These are phyloP conservation scores for Brachyhypopomus gauderio DNA, from an alignment of 2,113 vertebrate genomes.

Conservation along the genomic window DNA sequence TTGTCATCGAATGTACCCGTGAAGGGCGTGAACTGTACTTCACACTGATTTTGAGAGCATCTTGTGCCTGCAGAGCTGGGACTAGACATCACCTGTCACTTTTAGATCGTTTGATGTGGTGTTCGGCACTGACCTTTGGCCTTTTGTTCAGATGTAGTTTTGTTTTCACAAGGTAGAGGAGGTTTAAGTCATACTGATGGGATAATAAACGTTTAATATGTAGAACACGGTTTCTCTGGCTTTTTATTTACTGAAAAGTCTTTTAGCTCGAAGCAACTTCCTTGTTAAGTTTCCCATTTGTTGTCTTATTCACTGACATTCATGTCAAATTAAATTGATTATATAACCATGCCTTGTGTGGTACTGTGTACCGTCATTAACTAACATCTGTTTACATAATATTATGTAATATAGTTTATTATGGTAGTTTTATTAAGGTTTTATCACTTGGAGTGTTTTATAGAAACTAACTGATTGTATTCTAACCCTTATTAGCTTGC, in stretches of 20 bases:
- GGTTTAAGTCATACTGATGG: slow-evolving; percentile 22
- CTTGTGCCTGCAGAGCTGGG: slow-evolving; percentile 23
- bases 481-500: slow-evolving; percentile 79
- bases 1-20: slow-evolving; percentile 42
- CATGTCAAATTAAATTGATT: background rate
- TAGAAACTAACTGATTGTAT: slow-evolving; percentile 26
- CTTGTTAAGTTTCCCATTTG: background rate
- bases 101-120: slow-evolving; percentile 15
- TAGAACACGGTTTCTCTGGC: slow-evolving; percentile 30
- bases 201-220: slow-evolving; percentile 46
- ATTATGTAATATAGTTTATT: background rate
- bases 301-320: slow-evolving; percentile 22
- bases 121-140: slow-evolving; percentile 22
- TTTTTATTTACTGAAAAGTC: slow-evolving; percentile 26
- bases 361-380: slow-evolving; percentile 4
- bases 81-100: background rate
- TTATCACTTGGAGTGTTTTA: background rate
- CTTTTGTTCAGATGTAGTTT: slow-evolving; percentile 31
- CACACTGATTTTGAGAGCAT: slow-evolving; percentile 35
- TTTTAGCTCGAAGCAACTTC: background rate
- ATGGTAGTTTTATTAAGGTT: background rate
- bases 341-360: background rate
- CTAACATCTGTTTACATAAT: background rate
- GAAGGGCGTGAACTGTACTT: slow-evolving; percentile 50
- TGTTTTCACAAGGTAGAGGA: slow-evolving; percentile 28